phyloP scores from a whole-genome alignment of 2,888 invertebrate species.

The Xylocampa areola region DNA sequence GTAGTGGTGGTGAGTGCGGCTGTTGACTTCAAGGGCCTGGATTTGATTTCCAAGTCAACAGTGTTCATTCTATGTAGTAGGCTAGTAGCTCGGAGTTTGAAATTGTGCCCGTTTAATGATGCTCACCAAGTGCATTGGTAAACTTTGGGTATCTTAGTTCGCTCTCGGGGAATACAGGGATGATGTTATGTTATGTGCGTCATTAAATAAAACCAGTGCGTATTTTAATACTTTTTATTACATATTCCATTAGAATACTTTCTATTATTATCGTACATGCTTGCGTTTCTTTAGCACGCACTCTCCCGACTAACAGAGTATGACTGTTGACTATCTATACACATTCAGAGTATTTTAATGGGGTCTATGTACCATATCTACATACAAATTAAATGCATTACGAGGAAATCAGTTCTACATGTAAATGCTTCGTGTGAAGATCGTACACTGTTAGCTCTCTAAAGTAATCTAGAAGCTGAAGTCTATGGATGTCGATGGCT shows the following conservation, averaged over 20 bases:
- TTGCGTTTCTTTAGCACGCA: conserved; percentile 61
- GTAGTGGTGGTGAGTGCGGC: too few relatives aligned
- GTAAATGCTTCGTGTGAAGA: conserved; percentile 77
- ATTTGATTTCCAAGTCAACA: too few relatives aligned
- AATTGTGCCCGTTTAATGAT: too few relatives aligned
- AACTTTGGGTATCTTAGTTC: too few relatives aligned
- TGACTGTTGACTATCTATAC: conserved; percentile 62
- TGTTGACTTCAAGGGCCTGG: too few relatives aligned
- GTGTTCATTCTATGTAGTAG: too few relatives aligned
- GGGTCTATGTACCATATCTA: conserved; percentile 82
- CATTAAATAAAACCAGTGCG: conserved; percentile 39
- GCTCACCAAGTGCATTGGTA: too few relatives aligned
- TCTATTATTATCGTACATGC: conserved; percentile 81
- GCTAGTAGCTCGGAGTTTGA: too few relatives aligned
- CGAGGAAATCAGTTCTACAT: conserved; percentile 80
- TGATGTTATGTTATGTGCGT: conserved; percentile 35
- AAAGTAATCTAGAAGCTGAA: conserved; percentile 81
- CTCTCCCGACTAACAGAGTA: conserved; percentile 58
- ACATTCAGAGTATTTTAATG: conserved; percentile 68
- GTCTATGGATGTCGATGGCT: conserved; percentile 74
- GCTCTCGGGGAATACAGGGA: too few relatives aligned
- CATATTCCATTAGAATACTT: conserved; percentile 90
- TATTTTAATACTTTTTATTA: conserved; percentile 86
- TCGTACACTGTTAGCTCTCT: conserved; percentile 75
- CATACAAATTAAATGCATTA: conserved; percentile 84